Base-by-base conservation (phyloP, 2,113 vertebrate genomes). In the Notothenia rossii region DNA sequence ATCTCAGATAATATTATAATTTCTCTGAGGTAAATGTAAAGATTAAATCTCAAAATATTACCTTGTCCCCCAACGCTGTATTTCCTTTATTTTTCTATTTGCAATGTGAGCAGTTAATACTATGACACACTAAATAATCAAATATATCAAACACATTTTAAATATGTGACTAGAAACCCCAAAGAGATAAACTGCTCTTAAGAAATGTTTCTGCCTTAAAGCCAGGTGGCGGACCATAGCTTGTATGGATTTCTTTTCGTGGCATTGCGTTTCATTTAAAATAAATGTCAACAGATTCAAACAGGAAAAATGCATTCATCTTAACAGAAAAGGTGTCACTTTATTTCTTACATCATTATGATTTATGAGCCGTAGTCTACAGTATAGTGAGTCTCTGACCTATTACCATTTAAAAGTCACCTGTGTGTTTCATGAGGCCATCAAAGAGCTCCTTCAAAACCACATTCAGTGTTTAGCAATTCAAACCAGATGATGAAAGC, bases 401-500 rank as follows among this genome's bases (percentile, higher is more conserved):
- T 66, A 85, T 86, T 85, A 84, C 63, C 89, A 89, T 88, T 90
- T 82, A 76, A 86, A 90, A 84, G 69, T 80, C 69, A 80, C 71
- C 63, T 89, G 82, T 71, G 61, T 63, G 60, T 82, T 88, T 85
- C 75, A 59, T 72, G 64, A 62, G 59, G 56, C 68, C n/a, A 68
- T 80, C 87, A 90, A 84, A 91, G 81, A 71, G 14, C 81, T 63
- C 76, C 68, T 65, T 69, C 56, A 64, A 80, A 86, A 87, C 81
- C 74, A 25, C 60, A 53, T 70, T 66, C 58, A 43, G 3, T 68
- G 50, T 90, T 90, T 88, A 79, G 77, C 84, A 87, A 85, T 91
- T 86, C 84, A 93, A 91, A 87, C 72, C 74, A 82, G 68, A 77
- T 59, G 85, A 90, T 91, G 74, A 89, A 89, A 93, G 90, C 22